These are phyloP conservation scores for Mesaphorura yosii DNA, from an alignment of 1,140 invertebrate genomes.

Conservation along the genomic window DNA sequence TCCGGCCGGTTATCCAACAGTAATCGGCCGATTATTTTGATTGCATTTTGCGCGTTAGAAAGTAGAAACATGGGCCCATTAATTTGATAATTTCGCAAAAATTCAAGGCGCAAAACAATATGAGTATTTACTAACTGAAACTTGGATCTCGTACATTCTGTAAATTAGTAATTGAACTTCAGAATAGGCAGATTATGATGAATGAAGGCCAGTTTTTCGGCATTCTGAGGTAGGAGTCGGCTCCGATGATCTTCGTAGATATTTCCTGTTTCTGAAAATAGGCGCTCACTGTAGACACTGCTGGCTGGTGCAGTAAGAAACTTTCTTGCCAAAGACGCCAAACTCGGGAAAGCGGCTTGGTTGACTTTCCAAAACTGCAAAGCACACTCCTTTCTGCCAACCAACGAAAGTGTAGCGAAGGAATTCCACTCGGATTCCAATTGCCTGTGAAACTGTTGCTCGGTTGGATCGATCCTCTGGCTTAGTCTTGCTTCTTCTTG, in stretches of 20 bases:
- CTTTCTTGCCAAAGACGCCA: background rate
- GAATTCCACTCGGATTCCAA: too few species aligned
- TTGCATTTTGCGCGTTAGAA: too few species aligned
- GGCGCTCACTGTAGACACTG: background rate
- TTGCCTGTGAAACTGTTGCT: too few species aligned
- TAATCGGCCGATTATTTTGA: too few species aligned
- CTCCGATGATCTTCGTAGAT: background rate
- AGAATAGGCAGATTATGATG: background rate
- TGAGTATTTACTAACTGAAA: too few species aligned
- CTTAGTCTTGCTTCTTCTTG: background rate
- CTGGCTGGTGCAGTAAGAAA: background rate
- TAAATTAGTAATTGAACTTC: background rate
- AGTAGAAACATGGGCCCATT: too few species aligned
- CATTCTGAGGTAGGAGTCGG: background rate
- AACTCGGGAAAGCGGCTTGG: background rate
- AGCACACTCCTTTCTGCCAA: background rate
- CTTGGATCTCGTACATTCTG: too few species aligned
- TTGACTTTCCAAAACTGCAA: background rate
- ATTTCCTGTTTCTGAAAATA: conserved; percentile 2
- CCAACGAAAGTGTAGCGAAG: background rate
- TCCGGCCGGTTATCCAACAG: too few species aligned
- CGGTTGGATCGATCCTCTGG: too few species aligned
- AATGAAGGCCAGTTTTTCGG: background rate
- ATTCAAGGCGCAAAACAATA: too few species aligned
- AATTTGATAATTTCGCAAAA: too few species aligned